Base-by-base conservation (phyloP, 2,113 vertebrate species). In the Empidonax alnorum region DNA sequence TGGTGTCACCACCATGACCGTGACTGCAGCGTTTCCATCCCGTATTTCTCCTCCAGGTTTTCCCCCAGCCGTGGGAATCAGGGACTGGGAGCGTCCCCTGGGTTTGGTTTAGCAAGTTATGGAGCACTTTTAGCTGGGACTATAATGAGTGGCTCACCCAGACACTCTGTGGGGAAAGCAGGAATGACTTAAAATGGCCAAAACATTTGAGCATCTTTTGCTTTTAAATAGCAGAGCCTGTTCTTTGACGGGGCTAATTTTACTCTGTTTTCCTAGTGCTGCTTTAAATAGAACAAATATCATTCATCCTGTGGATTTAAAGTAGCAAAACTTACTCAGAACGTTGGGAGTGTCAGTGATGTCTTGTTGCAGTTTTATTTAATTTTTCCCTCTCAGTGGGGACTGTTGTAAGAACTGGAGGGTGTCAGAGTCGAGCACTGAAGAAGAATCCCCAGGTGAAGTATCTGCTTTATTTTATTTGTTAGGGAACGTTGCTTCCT, bases 171-270 rank as follows among this genome's bases (percentile, higher is more conserved):
- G 83, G 72, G 65, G 87, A 94, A 74, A 91, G 65, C 74, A 93
- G 84, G 93, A 96, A 77, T 96, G 87, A 87, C 91, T 97, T 90
- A 94, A 89, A 97, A 96, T 95, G 94, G 82, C 93, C 94, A 80
- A 97, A 97, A 93, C 55, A 77, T 91, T 84, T 89, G 42, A 68
- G 37, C 59, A 33, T 89, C 53, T 78, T 77, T 49, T 37, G 37
- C 76, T 86, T 95, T 94, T 91, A 96, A 97, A 95, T 92, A 96
- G 91, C 84, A 73, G 82, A 69, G 92, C 65, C 39, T 88, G 28
- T 92, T 84, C 27, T 47, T 20, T 1, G 4, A 7, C 27, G 25
- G 37, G 35, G 56, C 71, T 96, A 94, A 93, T 73, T 89, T 96
- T 92, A 90, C 72, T 87, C 1, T 0, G 8, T 68, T 92, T 94